Evolutionary conservation across 1,140 invertebrate genomes (phyloP).

Genomic region (Lasaia peninsularis): DNA sequence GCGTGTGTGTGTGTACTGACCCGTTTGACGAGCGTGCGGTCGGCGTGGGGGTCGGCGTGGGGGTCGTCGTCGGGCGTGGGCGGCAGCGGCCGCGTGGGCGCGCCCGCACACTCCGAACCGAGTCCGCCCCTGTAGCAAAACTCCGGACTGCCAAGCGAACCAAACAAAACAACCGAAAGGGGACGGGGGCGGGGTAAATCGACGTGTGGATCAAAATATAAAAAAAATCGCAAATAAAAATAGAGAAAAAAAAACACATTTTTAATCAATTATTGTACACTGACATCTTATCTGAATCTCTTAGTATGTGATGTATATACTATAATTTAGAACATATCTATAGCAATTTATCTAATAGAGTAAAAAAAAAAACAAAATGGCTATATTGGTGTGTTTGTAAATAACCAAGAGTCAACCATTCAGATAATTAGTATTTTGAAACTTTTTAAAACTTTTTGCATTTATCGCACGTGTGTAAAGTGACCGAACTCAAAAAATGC

Average conservation of each 20-base stretch:
- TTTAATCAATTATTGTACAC: background rate
- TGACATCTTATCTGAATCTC: too few relatives aligned
- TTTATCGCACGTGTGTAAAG: too few relatives aligned
- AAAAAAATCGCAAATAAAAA: constrained; percentile 41
- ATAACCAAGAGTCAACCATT: too few relatives aligned
- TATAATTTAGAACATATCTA: too few relatives aligned
- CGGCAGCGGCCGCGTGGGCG: constrained; percentile 93
- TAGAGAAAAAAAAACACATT: constrained; percentile 24
- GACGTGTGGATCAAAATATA: constrained; percentile 23
- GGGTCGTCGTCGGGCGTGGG: constrained; percentile 96
- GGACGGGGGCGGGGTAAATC: constrained; percentile 36
- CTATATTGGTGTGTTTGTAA: too few relatives aligned
- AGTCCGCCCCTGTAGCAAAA: constrained; percentile 90
- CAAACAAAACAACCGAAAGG: constrained; percentile 45
- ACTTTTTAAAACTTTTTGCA: too few relatives aligned
- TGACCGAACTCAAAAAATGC: too few relatives aligned
- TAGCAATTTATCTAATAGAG: too few relatives aligned
- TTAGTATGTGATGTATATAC: too few relatives aligned
- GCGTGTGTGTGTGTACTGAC: constrained; percentile 79
- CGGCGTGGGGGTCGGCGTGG: constrained; percentile 86
- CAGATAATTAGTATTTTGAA: too few relatives aligned
- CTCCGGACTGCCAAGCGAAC: constrained; percentile 82
- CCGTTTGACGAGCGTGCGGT: constrained; percentile 93
- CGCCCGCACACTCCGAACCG: constrained; percentile 78
- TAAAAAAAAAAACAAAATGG: too few relatives aligned